These are phyloP conservation scores for Scatophagus argus DNA, from an alignment of 2,113 vertebrate genomes.

Conservation along the genomic window DNA sequence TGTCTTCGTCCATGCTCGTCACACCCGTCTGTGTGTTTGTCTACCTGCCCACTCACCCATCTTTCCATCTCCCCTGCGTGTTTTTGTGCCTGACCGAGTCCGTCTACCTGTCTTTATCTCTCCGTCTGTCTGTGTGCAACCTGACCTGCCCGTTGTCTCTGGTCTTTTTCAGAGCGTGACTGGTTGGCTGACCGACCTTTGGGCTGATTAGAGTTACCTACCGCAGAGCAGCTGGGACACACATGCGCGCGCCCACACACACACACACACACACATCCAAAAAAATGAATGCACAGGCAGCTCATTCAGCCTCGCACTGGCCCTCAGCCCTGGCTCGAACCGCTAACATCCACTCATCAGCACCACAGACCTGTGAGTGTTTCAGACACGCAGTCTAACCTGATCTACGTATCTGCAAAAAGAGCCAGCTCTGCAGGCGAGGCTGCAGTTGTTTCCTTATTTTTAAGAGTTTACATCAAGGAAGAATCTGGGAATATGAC, in stretches of 20 bases:
- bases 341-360: slow-evolving; percentile 48
- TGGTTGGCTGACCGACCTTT: slow-evolving; percentile 63
- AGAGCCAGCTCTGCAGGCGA: slow-evolving; percentile 24
- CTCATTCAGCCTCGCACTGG: slow-evolving; percentile 49
- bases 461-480: slow-evolving; percentile 73
- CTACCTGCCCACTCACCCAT: slow-evolving; percentile 21
- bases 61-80: slow-evolving; percentile 32
- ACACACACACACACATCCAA: slow-evolving; percentile 5
- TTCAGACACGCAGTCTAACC: slow-evolving; percentile 47
- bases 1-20: slow-evolving; percentile 40
- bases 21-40: slow-evolving; percentile 50
- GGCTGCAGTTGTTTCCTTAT: slow-evolving; percentile 53
- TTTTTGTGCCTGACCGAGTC: slow-evolving; percentile 51
- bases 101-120: slow-evolving; percentile 64
- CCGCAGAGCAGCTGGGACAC: slow-evolving; percentile 65
- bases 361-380: slow-evolving; percentile 55
- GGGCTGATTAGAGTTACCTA: slow-evolving; percentile 77
- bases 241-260: slow-evolving; percentile 22
- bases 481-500: slow-evolving; percentile 66
- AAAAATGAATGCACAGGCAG: slow-evolving; percentile 54
- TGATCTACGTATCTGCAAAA: slow-evolving; percentile 35
- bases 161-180: slow-evolving; percentile 71
- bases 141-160: slow-evolving; percentile 66
- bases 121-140: slow-evolving; percentile 63
- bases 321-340: slow-evolving; percentile 35